Conservation (phyloP, 2,888 invertebrate genomes). For the Proisotoma minuta region DNA sequence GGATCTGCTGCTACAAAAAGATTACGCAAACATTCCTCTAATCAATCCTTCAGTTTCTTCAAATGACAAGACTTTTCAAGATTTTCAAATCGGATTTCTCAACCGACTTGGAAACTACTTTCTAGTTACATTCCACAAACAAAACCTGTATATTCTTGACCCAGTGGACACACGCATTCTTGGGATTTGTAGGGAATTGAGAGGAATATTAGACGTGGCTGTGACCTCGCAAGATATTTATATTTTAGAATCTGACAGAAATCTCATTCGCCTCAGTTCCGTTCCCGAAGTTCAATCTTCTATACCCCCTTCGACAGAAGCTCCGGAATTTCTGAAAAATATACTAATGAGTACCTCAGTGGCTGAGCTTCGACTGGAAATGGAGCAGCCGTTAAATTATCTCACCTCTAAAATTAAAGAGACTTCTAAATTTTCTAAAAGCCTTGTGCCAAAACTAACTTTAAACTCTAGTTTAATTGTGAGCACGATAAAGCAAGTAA, state of each 20-base stretch:
- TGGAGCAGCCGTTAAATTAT: constrained; percentile 32
- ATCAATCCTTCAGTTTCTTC: constrained; percentile 27
- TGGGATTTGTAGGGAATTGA: constrained; percentile 60
- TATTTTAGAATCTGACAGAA: constrained; percentile 72
- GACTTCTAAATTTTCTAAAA: constrained; percentile 32
- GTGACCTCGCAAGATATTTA: constrained; percentile 60
- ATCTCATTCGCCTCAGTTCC: constrained; percentile 70
- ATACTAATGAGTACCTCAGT: constrained; percentile 34
- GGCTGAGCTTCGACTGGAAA: constrained; percentile 30
- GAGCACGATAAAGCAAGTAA: constrained; percentile 34
- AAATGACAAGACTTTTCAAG: constrained; percentile 52
- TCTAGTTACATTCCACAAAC: constrained; percentile 69
- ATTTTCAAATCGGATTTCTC: constrained; percentile 63
- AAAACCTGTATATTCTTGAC: constrained; percentile 69
- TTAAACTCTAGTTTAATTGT: no score
- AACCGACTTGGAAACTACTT: constrained; percentile 63
- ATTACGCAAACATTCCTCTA: constrained; percentile 26
- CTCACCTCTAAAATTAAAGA: constrained; percentile 33
- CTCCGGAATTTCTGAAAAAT: neutral
- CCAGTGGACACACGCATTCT: constrained; percentile 64
- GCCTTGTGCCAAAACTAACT: constrained; percentile 24
- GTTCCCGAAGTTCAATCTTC: constrained; percentile 58
- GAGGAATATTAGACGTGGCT: constrained; percentile 51
- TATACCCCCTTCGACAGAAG: neutral
- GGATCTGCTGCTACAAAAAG: constrained; percentile 15